Evolutionary conservation across 92 coral and sea anemone genomes (phyloP), one percentile per base, ranked within the genome.

Genomic region (Actinostola sp.): DNA sequence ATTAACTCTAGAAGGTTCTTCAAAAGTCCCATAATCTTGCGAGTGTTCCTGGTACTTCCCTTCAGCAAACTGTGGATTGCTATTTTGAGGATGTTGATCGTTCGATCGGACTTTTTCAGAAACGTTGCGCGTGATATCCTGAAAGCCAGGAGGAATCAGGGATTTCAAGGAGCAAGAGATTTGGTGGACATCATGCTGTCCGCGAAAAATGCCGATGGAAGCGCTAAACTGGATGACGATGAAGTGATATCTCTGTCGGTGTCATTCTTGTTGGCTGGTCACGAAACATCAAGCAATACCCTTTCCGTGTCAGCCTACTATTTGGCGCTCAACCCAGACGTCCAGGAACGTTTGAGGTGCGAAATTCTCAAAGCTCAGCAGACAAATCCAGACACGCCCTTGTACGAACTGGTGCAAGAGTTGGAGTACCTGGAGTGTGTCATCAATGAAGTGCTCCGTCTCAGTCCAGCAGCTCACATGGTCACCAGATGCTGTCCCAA

Each of bases 351-450:
- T 39, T 41, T 84, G 24, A 51, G 76, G 44, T 54, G 34, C 3
- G 89, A 84, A 54, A 66, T 84, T 4, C 74, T 75, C 7, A 64
- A 56, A 2, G 89, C 66, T 11, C 53, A 38, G 19, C 81, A 87
- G 70, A 42, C 89, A 28, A 70, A 78, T 33, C 78, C 78, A 11
- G 92, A 75, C 2, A 59, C 67, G 36, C 75, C 88, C 3, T 20
- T 83, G 61, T 88, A 78, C 29, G 92, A 88, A 21, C 78, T 88
- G 17, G 81, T 79, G n/a, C 77, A 79, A 36, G 82, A 88, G 8
- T 70, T 88, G 43, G 92, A 88, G 74, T 88, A 88, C 71, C 65
- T 88, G 53, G 89, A 88, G 15, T 88, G 92, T 65, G 83, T 88
- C 61, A 78, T 88, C 63, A 73, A 70, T 14, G 92, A 88, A 60